These are phyloP conservation scores for Toxotes chatareus DNA, from an alignment of 2,113 vertebrate species.

Conservation along the genomic window DNA sequence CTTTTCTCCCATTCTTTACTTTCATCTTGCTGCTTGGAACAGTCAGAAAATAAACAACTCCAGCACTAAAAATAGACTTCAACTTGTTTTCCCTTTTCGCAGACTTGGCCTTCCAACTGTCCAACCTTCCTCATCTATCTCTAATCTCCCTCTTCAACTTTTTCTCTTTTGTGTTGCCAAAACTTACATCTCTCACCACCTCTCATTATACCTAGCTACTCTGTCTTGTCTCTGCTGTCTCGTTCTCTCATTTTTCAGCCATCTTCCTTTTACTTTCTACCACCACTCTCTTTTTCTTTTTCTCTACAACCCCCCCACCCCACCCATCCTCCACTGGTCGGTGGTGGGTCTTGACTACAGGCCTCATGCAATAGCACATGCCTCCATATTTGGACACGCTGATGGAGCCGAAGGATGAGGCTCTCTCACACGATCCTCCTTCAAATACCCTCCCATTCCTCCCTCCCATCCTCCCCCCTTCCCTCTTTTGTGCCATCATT, in stretches of 20 bases:
- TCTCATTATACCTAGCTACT: conserved; percentile 2
- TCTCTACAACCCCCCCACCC: not conserved
- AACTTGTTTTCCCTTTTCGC: conserved; percentile 34
- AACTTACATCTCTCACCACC: conserved; percentile 8
- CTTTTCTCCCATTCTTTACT: conserved; percentile 51
- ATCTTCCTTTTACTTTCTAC: conserved; percentile 40
- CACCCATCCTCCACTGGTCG: conserved; percentile 54
- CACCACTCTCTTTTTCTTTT: no score
- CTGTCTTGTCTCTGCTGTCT: conserved; percentile 33
- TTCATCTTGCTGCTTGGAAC: conserved; percentile 49
- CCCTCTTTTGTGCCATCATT: conserved; percentile 48
- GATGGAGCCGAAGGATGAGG: conserved; percentile 74
- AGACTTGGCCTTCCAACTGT: conserved; percentile 32
- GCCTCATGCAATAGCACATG: conserved; percentile 71
- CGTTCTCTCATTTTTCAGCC: conserved; percentile 17
- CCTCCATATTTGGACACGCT: conserved; percentile 83
- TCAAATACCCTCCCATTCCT: conserved; percentile 58
- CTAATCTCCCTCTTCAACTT: conserved; percentile 1
- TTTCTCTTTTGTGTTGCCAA: conserved; percentile 30
- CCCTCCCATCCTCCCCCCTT: conserved; percentile 43
- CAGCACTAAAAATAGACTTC: conserved; percentile 48
- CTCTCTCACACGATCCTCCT: conserved; percentile 71
- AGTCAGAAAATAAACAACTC: conserved; percentile 63
- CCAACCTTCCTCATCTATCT: conserved; percentile 25
- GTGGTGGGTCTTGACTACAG: conserved; percentile 74